phyloP scores from a whole-genome alignment of 2,797 vertebrate genomes.

The Neostethus bicornis region DNA sequence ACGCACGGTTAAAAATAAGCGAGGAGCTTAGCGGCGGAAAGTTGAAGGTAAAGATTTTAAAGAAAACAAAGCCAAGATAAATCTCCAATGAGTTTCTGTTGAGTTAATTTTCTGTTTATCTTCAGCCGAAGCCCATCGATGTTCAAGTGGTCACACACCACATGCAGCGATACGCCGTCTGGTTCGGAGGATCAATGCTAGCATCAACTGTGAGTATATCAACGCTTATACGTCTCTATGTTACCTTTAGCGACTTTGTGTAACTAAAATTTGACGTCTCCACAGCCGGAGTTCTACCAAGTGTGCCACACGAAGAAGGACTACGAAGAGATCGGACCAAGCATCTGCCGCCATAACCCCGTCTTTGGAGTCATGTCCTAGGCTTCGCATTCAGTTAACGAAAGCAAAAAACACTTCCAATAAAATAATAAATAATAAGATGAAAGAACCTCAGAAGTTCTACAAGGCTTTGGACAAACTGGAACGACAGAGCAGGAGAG shows the following conservation, averaged over 20 bases:
- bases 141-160: conserved; percentile 97
- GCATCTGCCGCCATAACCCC: conserved; percentile 99
- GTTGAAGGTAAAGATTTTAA: conserved; percentile 90
- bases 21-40: conserved; percentile 97
- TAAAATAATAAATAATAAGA: background rate
- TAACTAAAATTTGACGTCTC: background rate
- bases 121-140: conserved; percentile 95
- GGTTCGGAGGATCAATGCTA: conserved; percentile 99
- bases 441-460: conserved; percentile 25
- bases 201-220: conserved; percentile 92
- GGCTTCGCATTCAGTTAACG: conserved; percentile 24
- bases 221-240: too few relatives aligned
- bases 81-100: background rate
- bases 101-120: background rate
- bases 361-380: conserved; percentile 99
- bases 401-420: background rate
- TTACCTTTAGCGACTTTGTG: too few relatives aligned
- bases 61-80: too few relatives aligned
- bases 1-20: conserved; percentile 94
- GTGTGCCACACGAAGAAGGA: conserved; percentile 99
- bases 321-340: conserved; percentile 98
- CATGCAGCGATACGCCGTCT: conserved; percentile 98
- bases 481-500: conserved; percentile 33
- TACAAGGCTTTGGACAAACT: conserved; percentile 68
- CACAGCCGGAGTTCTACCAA: conserved; percentile 99